Percentiles rank a stretch among this genome's conserved stretches.
Evolutionary conservation across 2,113 vertebrate genomes (phyloP).

Genomic region (Bolborhynchus lineola): DNA sequence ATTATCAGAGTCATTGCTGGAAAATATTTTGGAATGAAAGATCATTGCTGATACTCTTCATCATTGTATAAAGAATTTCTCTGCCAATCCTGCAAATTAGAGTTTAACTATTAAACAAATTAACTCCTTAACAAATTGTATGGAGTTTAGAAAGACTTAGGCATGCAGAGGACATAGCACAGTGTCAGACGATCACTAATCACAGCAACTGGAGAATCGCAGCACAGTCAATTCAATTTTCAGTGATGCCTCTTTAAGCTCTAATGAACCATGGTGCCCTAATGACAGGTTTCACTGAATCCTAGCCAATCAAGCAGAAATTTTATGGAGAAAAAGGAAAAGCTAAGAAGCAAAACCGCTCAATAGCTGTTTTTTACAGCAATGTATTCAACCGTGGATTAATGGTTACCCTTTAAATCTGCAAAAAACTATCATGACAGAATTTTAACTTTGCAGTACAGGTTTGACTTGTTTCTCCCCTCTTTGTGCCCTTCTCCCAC

Average conservation of each 20-base stretch:
- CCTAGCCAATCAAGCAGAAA: conserved; percentile 59
- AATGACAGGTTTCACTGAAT: conserved; percentile 76
- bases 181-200: conserved; percentile 21
- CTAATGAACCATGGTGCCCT: conserved; percentile 74
- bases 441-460: neutral
- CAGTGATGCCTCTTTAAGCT: conserved; percentile 70
- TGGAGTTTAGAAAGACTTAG: neutral
- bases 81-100: neutral
- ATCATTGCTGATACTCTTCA: neutral
- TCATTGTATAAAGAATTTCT: neutral
- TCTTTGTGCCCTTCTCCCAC: neutral
- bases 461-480: neutral
- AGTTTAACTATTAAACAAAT: neutral
- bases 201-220: conserved; percentile 25
- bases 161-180: conserved; percentile 16
- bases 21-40: neutral
- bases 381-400: neutral
- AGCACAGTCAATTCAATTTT: conserved; percentile 71
- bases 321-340: conserved; percentile 60
- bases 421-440: neutral
- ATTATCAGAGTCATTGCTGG: neutral
- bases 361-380: conserved; percentile 41
- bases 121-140: neutral
- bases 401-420: neutral
- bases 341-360: conserved; percentile 39